These are phyloP conservation scores for Palythoa caribaeorum DNA, from an alignment of 92 coral and sea anemone species.

Conservation along the genomic window DNA sequence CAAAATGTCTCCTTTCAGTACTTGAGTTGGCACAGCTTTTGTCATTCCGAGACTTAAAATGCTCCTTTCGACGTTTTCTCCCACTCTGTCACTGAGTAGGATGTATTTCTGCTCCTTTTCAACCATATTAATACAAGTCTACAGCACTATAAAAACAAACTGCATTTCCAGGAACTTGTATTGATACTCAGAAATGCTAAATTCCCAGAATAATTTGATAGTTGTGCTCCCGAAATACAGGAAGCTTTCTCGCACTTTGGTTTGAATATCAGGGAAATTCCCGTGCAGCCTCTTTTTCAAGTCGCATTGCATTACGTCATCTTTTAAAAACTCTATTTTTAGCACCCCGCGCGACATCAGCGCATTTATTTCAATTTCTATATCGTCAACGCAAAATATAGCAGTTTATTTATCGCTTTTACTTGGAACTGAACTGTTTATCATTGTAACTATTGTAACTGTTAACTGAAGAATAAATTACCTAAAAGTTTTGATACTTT, in stretches of 20 bases:
- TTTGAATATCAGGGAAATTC: background rate
- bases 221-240: background rate
- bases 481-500: no score
- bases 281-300: background rate
- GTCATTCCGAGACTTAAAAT: constrained; percentile 31
- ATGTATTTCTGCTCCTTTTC: constrained; percentile 52
- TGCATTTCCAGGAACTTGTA: constrained; percentile 26
- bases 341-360: background rate
- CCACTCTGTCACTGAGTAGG: constrained; percentile 50
- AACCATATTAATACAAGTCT: constrained; percentile 40
- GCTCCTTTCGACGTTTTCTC: constrained; percentile 50
- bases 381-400: no score
- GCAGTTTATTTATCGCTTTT: no score
- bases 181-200: background rate
- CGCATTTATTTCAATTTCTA: background rate
- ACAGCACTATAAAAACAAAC: background rate
- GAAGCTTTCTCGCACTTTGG: background rate
- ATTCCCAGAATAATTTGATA: constrained; percentile 13
- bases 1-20: constrained; percentile 69
- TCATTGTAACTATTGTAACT: no score
- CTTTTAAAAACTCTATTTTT: background rate
- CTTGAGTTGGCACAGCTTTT: constrained; percentile 41
- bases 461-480: no score
- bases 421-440: no score
- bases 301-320: background rate